phyloP scores from a whole-genome alignment of 2,888 invertebrate genomes.

The Pterobdella sp. region DNA sequence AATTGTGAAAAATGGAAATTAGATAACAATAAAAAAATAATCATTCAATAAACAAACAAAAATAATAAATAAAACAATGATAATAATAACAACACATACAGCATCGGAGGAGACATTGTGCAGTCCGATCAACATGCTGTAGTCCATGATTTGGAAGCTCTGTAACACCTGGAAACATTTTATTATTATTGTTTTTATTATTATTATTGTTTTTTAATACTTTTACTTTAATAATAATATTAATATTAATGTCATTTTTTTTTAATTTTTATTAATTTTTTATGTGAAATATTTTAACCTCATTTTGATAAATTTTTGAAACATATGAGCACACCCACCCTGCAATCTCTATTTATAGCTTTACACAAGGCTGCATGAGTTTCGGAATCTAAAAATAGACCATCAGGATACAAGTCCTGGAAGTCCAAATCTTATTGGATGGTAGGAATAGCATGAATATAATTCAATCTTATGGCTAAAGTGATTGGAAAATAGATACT shows the following conservation, averaged over 20 bases:
- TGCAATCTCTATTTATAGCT: slow-evolving; percentile 92
- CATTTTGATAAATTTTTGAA: not conserved
- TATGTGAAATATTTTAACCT: not conserved
- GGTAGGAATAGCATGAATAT: too few relatives aligned
- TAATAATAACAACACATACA: too few relatives aligned
- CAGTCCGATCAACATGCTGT: slow-evolving; percentile 88
- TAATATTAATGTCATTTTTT: not conserved
- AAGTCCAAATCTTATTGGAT: slow-evolving; percentile 97
- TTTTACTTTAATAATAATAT: not conserved
- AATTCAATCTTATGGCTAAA: too few relatives aligned
- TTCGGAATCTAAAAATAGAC: slow-evolving; percentile 84
- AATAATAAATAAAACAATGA: too few relatives aligned
- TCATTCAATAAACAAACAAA: too few relatives aligned
- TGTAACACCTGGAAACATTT: slow-evolving; percentile 55
- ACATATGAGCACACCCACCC: slow-evolving; percentile 61
- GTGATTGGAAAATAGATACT: too few relatives aligned
- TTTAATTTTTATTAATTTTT: not conserved
- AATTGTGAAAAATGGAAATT: too few relatives aligned
- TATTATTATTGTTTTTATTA: not conserved
- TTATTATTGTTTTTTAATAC: not conserved
- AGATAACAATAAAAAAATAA: too few relatives aligned
- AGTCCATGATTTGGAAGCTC: slow-evolving; percentile 90
- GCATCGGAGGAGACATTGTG: slow-evolving; percentile 82
- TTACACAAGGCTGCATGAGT: slow-evolving; percentile 89
- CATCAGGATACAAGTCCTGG: slow-evolving; percentile 89